Evolutionary conservation across 2,797 vertebrate species (phyloP).

Genomic region (Cryptoprocta ferox): DNA sequence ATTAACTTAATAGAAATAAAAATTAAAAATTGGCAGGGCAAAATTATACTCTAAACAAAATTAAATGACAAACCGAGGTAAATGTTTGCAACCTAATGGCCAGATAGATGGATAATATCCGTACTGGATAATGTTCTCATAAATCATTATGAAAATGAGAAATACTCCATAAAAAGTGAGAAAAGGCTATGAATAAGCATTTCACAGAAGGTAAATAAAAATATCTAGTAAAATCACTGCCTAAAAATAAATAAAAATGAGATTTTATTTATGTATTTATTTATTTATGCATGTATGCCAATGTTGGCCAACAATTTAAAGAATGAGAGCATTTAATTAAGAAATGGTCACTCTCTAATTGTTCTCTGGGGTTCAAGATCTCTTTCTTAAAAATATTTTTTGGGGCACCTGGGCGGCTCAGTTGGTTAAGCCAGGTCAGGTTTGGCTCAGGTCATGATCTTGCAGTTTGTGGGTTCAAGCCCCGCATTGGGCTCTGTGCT

Average conservation of each 20-base stretch:
- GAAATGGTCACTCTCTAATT: background rate
- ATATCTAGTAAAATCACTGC: background rate
- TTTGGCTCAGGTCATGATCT: no score
- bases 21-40: background rate
- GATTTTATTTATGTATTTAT: background rate
- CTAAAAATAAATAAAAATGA: background rate
- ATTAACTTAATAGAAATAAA: background rate
- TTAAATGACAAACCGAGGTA: background rate
- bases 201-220: conserved; percentile 4
- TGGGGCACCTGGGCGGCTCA: no score
- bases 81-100: background rate
- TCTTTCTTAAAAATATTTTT: background rate
- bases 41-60: background rate
- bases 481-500: no score
- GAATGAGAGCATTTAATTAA: background rate
- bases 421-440: no score
- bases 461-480: no score
- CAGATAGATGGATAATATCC: background rate
- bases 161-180: background rate
- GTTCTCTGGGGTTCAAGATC: background rate
- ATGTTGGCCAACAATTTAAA: background rate
- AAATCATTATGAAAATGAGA: background rate
- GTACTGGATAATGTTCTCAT: background rate
- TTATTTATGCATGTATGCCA: background rate
- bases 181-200: background rate